Evolutionary conservation across 2,888 invertebrate genomes (phyloP).

Genomic region (Amphipyra tragopoginis): DNA sequence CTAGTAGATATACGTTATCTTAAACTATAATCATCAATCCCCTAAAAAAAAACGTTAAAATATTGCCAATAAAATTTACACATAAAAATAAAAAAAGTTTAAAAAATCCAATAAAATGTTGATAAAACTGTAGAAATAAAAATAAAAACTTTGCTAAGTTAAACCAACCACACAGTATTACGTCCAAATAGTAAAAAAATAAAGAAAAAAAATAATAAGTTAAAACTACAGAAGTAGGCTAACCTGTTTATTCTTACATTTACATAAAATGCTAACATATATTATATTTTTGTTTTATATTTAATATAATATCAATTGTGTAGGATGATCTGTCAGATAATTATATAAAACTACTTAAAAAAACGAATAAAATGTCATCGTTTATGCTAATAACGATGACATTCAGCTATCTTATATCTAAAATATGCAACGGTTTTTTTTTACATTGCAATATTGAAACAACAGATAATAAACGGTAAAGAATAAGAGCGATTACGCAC

Average conservation of each 20-base stretch:
- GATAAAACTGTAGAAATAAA: not conserved
- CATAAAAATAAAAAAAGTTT: no score
- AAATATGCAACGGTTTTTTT: not conserved
- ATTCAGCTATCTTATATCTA: not conserved
- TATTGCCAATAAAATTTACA: no score
- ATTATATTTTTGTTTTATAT: slow-evolving; percentile 65
- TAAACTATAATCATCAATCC: no score
- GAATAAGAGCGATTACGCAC: no score
- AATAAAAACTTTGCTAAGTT: slow-evolving; percentile 33
- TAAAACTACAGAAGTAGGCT: slow-evolving; percentile 63
- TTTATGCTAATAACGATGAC: no score
- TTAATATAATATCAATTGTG: slow-evolving; percentile 56
- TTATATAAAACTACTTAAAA: slow-evolving; percentile 3
- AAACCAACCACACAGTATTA: slow-evolving; percentile 43
- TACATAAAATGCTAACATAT: slow-evolving; percentile 71
- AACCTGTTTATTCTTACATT: slow-evolving; percentile 64
- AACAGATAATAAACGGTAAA: not conserved
- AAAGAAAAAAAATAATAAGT: slow-evolving; percentile 57
- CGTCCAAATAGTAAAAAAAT: slow-evolving; percentile 58
- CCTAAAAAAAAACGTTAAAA: no score
- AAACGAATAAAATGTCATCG: not conserved
- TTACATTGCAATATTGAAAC: not conserved
- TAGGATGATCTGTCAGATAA: slow-evolving; percentile 51
- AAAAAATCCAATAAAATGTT: no score
- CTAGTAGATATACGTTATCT: no score